Base-by-base conservation (phyloP, 2,888 invertebrate species). In the Drosophila rellima region DNA sequence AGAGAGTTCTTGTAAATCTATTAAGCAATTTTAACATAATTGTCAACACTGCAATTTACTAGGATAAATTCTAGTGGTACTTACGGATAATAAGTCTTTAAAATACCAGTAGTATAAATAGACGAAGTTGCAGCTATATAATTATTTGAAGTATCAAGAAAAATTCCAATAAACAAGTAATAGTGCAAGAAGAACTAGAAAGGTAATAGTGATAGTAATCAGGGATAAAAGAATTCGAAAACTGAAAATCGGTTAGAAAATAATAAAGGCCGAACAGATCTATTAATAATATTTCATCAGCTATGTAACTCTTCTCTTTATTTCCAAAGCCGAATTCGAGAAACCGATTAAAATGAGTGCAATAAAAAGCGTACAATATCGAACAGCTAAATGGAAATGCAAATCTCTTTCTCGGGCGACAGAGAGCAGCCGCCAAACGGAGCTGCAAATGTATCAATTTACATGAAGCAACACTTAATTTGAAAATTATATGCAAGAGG, bases 401-500 rank as follows among this genome's bases (percentile, higher is more conserved):
- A 70, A 60, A 67, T 59, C 42, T 35, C 1, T 23, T 18, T 47
- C 18, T 10, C 13, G n/a, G n/a, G n/a, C n/a, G 6, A 2, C 35
- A n/a, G n/a, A n/a, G n/a, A n/a, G 20, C 65, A 44, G 65, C 67
- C 51, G 69, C 56, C 65, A 66, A 70, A 50, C 54, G 50, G 35
- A 26, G 40, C 54, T 55, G 67, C 59, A 74, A 77, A 88, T 78
- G 78, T 78, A 85, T 82, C 72, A 71, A 80, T 84, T 82, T 82
- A 76, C 75, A 71, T 67, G 72, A 59, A 70, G 74, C 70, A 72
- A 81, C 78, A 82, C 78, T 82, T 82, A 80, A 82, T 82, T 82
- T 75, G 72, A 77, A 80, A 82, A 80, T 78, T 78, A 80, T 82
- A 70, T 78, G 82, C 80, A 84, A 70, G 47, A 82, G 82, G 82